Evolutionary conservation across 2,888 invertebrate species (phyloP), one percentile per base, ranked within the genome.

Genomic region (Andrena praecox): DNA sequence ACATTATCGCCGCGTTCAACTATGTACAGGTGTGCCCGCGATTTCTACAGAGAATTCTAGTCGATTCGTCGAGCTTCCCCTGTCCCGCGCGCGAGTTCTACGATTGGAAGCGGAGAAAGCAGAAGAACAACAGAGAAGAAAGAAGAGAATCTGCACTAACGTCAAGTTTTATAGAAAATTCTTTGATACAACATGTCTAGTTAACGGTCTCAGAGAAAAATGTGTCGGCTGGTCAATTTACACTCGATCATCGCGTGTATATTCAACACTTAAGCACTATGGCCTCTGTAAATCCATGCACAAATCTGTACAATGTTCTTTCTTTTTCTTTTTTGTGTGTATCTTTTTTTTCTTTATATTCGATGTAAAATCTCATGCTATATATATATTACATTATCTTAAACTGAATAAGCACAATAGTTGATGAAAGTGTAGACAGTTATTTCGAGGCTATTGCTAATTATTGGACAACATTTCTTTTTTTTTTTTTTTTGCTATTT

Each of bases 281-380:
- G 84, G 85, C 84, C 88, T 83, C 80, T 82, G 80, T 72, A 88
- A 88, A 87, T 87, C 82, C 88, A 88, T 88, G 88, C 88, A 88
- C 75, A 86, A 85, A 80, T 87, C 78, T 84, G 82, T 87, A 88
- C 88, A 88, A 81, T 82, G 56, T 84, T 56, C 60, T 72, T 48
- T 70, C 27, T 72, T 71, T 76, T 42, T 42, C 12, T 42, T 42
- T 12, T 42, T 10, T 6, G 20, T 20, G 20, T 42, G 42, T 42
- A 42, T 42, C 42, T 42, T 12, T 42, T 33, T 42, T 60, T 86
- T 29, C 68, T 77, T 50, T 69, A 75, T 84, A 72, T 67, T 85
- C 87, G 79, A 85, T 87, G 82, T 84, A 80, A 77, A 85, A 85
- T 85, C 50, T 83, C 85, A 87, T 88, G 88, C 88, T 85, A 82